Evolutionary conservation across 1,140 invertebrate species (phyloP).

Genomic region (Physella acuta): DNA sequence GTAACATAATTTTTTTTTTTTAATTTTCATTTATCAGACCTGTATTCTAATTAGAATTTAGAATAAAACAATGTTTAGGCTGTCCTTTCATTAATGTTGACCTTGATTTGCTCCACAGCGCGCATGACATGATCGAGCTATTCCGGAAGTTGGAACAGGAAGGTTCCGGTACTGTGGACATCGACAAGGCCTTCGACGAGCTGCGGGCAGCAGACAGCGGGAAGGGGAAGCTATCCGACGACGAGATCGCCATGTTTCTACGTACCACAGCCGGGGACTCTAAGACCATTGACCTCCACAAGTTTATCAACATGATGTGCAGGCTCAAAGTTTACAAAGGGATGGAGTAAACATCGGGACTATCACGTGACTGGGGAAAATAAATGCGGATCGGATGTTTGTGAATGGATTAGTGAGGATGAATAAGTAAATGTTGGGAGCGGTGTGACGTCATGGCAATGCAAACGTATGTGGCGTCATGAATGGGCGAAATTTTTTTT

Average conservation of each 20-base stretch:
- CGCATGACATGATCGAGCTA: conserved; percentile 34
- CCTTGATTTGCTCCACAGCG: conserved; percentile 32
- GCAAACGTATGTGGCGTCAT: no score
- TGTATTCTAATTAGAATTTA: no score
- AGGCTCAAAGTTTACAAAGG: conserved; percentile 32
- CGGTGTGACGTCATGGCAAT: no score
- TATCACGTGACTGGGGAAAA: no score
- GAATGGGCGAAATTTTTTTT: no score
- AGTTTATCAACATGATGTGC: conserved; percentile 36
- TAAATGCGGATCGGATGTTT: no score
- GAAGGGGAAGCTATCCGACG: conserved; percentile 29
- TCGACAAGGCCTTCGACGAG: conserved; percentile 33
- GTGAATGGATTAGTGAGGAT: no score
- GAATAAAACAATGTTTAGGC: no score
- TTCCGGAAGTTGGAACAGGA: conserved; percentile 36
- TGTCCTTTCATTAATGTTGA: not conserved
- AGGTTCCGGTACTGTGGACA: conserved; percentile 31
- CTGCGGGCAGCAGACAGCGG: conserved; percentile 34
- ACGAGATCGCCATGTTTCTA: conserved; percentile 37
- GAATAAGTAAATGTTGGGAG: no score
- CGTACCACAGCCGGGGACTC: conserved; percentile 33
- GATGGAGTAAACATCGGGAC: not conserved
- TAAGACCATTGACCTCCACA: conserved; percentile 35
- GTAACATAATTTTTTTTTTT: no score
- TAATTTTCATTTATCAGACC: no score